phyloP scores from a whole-genome alignment of 2,888 invertebrate species.

The Lasioglossum malachurum region DNA sequence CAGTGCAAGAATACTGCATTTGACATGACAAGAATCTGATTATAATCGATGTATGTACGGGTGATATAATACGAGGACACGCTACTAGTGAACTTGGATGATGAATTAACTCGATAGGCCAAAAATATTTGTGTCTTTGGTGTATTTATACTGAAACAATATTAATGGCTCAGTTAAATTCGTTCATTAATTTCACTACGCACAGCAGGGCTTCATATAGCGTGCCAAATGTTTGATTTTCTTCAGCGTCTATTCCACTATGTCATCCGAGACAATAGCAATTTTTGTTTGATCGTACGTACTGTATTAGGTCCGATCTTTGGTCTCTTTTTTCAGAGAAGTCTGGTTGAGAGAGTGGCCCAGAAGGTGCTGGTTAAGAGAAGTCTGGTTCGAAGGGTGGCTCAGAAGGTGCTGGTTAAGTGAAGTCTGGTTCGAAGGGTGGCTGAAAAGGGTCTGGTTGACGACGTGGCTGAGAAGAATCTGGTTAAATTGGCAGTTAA shows the following conservation, averaged over 20 bases:
- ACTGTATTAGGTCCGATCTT: neutral
- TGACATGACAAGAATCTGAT: neutral
- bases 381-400: too few species aligned
- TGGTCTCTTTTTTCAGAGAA: neutral
- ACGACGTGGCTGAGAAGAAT: too few species aligned
- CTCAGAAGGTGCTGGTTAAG: too few species aligned
- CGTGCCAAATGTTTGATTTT: neutral
- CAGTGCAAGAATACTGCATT: neutral
- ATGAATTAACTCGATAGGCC: neutral
- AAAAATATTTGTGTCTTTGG: neutral
- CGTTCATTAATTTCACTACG: neutral
- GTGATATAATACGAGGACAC: neutral
- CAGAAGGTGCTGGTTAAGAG: neutral
- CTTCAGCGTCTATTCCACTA: neutral
- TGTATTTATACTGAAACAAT: neutral
- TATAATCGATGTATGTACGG: neutral
- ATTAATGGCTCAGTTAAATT: neutral
- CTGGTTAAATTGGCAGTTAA: too few species aligned
- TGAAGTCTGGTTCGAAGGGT: fast-evolving
- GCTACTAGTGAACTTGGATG: neutral
- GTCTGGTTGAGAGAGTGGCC: neutral
- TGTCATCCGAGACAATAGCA: neutral
- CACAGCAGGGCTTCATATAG: neutral
- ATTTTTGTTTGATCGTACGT: neutral
- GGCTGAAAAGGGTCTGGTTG: too few species aligned